Evolutionary conservation across 1,140 invertebrate genomes (phyloP).

Genomic region (Papilio glaucus): DNA sequence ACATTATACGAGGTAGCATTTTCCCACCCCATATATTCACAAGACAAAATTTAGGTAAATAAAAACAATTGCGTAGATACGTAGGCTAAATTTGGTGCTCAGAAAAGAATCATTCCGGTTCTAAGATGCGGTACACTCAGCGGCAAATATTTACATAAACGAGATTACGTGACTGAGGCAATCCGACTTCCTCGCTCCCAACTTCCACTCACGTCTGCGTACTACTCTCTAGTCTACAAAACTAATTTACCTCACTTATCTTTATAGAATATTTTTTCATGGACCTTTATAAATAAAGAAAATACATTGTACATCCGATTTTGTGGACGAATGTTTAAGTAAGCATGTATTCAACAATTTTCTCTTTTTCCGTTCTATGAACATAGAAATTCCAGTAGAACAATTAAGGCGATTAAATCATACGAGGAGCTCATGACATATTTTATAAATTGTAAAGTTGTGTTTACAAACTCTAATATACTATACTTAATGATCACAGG

Average conservation of each 20-base stretch:
- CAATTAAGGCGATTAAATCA: too few relatives aligned
- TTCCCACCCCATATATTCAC: not conserved
- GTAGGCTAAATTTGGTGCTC: not conserved
- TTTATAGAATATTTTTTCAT: constrained; percentile 15
- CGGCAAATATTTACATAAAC: constrained; percentile 34
- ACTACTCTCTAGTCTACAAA: not conserved
- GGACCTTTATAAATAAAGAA: not conserved
- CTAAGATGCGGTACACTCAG: not conserved
- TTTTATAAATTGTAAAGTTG: too few relatives aligned
- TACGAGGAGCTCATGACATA: too few relatives aligned
- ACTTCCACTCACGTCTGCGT: constrained; percentile 28
- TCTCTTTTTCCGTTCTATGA: too few relatives aligned
- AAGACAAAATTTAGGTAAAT: not conserved
- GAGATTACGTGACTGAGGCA: constrained; percentile 32
- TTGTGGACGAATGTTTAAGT: too few relatives aligned
- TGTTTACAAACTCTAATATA: too few relatives aligned
- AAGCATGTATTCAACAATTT: too few relatives aligned
- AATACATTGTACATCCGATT: too few relatives aligned
- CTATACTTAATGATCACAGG: too few relatives aligned
- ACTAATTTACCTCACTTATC: constrained; percentile 32
- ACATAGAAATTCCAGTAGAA: too few relatives aligned
- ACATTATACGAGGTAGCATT: not conserved
- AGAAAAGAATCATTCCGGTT: constrained; percentile 1
- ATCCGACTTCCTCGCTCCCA: constrained; percentile 8
- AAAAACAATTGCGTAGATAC: not conserved